phyloP scores from a whole-genome alignment of 2,888 invertebrate genomes.

The Phortica okadai region DNA sequence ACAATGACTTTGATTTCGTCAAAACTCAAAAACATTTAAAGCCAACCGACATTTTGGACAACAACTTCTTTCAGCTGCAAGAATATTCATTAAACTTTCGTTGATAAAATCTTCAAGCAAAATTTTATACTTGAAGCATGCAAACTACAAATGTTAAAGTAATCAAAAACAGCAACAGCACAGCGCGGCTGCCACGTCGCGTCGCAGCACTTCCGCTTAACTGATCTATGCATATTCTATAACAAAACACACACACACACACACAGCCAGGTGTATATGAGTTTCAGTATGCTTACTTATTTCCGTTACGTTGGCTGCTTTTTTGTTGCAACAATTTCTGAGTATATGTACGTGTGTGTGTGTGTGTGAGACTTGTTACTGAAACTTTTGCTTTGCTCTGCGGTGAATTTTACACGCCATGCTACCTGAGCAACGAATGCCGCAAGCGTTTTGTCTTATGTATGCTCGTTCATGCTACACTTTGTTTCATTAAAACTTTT shows the following conservation, averaged over 20 bases:
- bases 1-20: not conserved
- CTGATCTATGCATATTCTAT: slow-evolving; percentile 25
- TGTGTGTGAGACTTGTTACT: slow-evolving; percentile 43
- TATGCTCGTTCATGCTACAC: slow-evolving; percentile 41
- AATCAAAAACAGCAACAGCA: not conserved
- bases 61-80: no score
- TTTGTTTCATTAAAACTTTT: slow-evolving; percentile 58
- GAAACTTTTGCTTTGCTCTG: slow-evolving; percentile 53
- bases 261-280: slow-evolving; percentile 7
- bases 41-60: no score
- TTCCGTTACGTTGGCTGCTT: slow-evolving; percentile 48
- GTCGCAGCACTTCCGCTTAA: slow-evolving; percentile 28
- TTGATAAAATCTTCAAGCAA: no score
- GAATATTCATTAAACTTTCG: no score
- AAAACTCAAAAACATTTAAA: not conserved
- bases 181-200: not conserved
- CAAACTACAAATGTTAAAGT: slow-evolving; percentile 6
- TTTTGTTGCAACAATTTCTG: not conserved
- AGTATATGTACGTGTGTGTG: no score
- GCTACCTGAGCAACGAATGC: not conserved
- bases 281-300: slow-evolving; percentile 55
- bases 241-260: slow-evolving; percentile 36
- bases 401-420: slow-evolving; percentile 60
- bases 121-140: not conserved
- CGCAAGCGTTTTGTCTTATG: not conserved